These are phyloP conservation scores for Cancer borealis DNA, from an alignment of 2,888 invertebrate species.

Conservation along the genomic window DNA sequence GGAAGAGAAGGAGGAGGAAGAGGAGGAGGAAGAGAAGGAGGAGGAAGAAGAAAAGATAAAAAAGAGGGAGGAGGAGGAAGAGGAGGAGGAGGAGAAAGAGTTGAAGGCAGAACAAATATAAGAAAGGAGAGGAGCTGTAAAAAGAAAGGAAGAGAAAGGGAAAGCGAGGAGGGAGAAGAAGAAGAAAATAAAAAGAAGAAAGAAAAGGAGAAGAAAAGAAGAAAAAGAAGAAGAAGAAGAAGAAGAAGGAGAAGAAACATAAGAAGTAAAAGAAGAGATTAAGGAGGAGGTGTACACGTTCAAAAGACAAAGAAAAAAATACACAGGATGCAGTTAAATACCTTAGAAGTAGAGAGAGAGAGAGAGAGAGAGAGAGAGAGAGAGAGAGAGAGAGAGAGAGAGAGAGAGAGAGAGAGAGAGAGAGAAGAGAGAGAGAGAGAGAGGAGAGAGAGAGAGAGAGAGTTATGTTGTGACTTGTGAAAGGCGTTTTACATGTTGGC, in stretches of 20 bases:
- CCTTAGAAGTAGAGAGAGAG: constrained; percentile 31
- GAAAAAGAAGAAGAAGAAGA: not conserved
- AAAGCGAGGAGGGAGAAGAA: not conserved
- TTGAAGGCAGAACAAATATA: not conserved
- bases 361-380: constrained; percentile 49
- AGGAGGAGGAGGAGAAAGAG: not conserved
- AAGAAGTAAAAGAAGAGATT: not conserved
- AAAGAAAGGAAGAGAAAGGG: too few relatives aligned
- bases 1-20: not conserved
- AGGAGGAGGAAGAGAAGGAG: not conserved
- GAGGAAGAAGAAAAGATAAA: not conserved
- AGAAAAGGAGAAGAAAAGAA: not conserved
- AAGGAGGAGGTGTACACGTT: not conserved
- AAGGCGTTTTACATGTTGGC: not conserved
- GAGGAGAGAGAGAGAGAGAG: constrained; percentile 46
- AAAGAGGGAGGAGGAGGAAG: not conserved
- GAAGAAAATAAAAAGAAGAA: not conserved
- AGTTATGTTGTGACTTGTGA: not conserved
- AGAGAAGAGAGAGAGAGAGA: constrained; percentile 48
- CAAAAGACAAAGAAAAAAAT: not conserved
- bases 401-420: constrained; percentile 45
- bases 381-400: constrained; percentile 48
- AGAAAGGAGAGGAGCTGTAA: not conserved
- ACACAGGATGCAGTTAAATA: not conserved
- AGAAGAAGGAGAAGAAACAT: not conserved